Percentiles rank a stretch among this genome's conserved stretches.
Conservation (phyloP, 2,888 invertebrate species). For the Blera fallax region DNA sequence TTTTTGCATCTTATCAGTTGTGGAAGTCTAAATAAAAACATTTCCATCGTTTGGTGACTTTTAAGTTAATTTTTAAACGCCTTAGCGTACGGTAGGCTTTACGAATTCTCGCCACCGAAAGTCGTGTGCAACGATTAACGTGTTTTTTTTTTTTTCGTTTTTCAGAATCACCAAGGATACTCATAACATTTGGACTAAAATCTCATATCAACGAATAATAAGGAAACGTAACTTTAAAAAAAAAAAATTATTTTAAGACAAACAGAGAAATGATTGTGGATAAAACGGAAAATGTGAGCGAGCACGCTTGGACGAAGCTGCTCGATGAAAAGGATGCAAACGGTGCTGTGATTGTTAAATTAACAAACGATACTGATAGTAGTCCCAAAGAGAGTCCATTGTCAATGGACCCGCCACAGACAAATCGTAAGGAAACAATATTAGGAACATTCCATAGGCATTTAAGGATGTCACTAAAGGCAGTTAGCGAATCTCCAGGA, state of each 20-base stretch:
- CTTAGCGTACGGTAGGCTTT: slow-evolving; percentile 48
- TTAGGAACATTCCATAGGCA: slow-evolving; percentile 81
- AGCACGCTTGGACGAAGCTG: slow-evolving; percentile 81
- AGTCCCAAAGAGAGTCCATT: slow-evolving; percentile 77
- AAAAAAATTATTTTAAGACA: background rate
- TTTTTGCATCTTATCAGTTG: slow-evolving; percentile 37
- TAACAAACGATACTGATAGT: slow-evolving; percentile 74
- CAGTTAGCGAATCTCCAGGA: slow-evolving; percentile 81
- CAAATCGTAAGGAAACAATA: slow-evolving; percentile 80
- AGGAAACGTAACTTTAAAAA: slow-evolving; percentile 83
- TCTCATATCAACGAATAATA: slow-evolving; percentile 82
- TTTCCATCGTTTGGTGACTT: slow-evolving; percentile 2
- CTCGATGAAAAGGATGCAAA: slow-evolving; percentile 78
- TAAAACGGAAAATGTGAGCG: slow-evolving; percentile 78
- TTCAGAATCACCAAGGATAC: slow-evolving; percentile 91
- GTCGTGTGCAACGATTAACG: background rate
- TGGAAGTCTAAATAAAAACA: slow-evolving; percentile 53
- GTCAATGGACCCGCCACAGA: slow-evolving; percentile 75
- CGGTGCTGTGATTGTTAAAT: slow-evolving; percentile 77
- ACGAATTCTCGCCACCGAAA: background rate
- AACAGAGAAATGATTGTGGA: slow-evolving; percentile 79
- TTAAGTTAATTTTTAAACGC: slow-evolving; percentile 52
- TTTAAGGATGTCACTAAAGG: slow-evolving; percentile 81
- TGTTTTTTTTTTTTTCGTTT: slow-evolving; percentile 80
- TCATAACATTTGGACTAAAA: slow-evolving; percentile 82